These are phyloP conservation scores for Patella caerulea DNA, from an alignment of 2,888 invertebrate species.

Conservation along the genomic window DNA sequence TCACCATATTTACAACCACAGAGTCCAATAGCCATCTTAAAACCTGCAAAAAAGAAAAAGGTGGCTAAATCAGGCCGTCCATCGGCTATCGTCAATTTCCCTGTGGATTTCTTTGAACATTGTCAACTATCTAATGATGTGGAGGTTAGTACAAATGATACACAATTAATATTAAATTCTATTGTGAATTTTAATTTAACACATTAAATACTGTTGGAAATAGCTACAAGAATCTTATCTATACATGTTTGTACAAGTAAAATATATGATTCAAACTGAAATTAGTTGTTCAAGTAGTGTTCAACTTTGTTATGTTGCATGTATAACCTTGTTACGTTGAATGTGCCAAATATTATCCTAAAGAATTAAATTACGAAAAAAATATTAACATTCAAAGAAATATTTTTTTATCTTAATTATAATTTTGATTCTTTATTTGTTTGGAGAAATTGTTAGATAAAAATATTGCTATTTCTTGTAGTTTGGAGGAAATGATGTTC, in stretches of 20 bases:
- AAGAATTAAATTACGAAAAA: too few relatives aligned
- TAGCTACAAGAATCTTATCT: too few relatives aligned
- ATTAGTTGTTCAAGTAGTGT: too few relatives aligned
- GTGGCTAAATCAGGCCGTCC: conserved; percentile 72
- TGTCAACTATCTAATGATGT: conserved; percentile 92
- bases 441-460: neutral
- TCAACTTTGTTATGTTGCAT: too few relatives aligned
- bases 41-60: conserved; percentile 77
- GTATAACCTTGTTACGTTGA: too few relatives aligned
- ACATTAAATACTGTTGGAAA: too few relatives aligned
- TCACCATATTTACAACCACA: conserved; percentile 78
- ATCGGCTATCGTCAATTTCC: conserved; percentile 82
- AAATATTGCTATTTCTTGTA: conserved; percentile 36
- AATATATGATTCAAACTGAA: too few relatives aligned
- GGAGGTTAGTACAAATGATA: conserved; percentile 74
- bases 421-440: too few relatives aligned
- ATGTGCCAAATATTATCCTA: too few relatives aligned
- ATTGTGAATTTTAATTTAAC: neutral
- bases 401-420: too few relatives aligned
- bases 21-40: conserved; percentile 63
- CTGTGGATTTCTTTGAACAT: conserved; percentile 97
- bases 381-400: too few relatives aligned
- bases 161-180: neutral
- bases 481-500: conserved; percentile 92
- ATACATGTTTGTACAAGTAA: too few relatives aligned